Conservation (phyloP, 2,888 invertebrate genomes). For the Rhingia campestris region DNA sequence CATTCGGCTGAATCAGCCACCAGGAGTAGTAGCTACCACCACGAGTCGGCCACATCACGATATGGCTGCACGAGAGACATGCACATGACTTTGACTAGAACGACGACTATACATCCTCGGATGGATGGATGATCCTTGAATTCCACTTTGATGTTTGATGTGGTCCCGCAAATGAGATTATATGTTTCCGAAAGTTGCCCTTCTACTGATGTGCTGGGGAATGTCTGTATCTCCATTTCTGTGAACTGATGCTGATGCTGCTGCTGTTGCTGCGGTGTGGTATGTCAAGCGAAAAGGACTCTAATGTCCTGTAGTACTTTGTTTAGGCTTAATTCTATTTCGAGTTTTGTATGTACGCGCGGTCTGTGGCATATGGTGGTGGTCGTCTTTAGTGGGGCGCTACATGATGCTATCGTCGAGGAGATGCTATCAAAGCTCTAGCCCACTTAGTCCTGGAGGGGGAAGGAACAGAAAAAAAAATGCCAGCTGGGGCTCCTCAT, state of each 20-base stretch:
- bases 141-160: conserved; percentile 74
- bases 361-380: conserved; percentile 63
- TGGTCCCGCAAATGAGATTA: conserved; percentile 73
- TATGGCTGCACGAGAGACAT: conserved; percentile 39
- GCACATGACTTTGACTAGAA: conserved; percentile 4
- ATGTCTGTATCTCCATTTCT: conserved; percentile 63
- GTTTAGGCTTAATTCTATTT: conserved; percentile 74
- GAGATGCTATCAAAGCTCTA: conserved; percentile 66
- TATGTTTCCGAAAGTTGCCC: conserved; percentile 74
- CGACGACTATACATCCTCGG: conserved; percentile 26
- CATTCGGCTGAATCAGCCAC: conserved; percentile 59
- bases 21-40: conserved; percentile 30
- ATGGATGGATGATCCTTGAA: conserved; percentile 73
- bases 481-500: conserved; percentile 68
- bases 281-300: conserved; percentile 73
- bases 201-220: conserved; percentile 56
- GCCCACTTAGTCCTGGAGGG: conserved; percentile 43
- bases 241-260: conserved; percentile 12
- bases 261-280: conserved; percentile 60
- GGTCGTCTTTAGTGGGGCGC: conserved; percentile 40
- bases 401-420: conserved; percentile 48
- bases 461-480: conserved; percentile 28
- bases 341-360: conserved; percentile 64
- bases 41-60: conserved; percentile 45
- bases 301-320: conserved; percentile 74